These are phyloP conservation scores for Reticulitermes lucifugus DNA, from an alignment of 2,888 invertebrate genomes.

Conservation along the genomic window DNA sequence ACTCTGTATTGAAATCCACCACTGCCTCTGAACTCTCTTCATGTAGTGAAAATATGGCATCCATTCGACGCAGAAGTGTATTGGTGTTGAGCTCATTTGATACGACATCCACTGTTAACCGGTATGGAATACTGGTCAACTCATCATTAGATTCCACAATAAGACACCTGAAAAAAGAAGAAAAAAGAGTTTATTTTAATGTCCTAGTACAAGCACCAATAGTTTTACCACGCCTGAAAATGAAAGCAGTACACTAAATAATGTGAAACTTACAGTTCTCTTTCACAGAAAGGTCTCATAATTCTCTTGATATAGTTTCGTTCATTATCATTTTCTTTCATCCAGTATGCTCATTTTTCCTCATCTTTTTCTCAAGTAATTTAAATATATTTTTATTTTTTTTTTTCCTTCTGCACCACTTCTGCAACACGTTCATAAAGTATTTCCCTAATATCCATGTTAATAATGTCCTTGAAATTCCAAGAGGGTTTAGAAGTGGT, in stretches of 20 bases:
- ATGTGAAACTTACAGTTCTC: too few relatives aligned
- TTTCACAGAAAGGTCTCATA: too few relatives aligned
- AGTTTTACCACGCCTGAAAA: too few relatives aligned
- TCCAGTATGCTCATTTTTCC: too few relatives aligned
- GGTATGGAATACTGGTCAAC: conserved; percentile 67
- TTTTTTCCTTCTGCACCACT: too few relatives aligned
- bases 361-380: too few relatives aligned
- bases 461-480: not conserved
- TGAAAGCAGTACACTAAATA: too few relatives aligned
- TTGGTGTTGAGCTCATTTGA: conserved; percentile 60
- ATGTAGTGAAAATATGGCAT: conserved; percentile 59
- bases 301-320: too few relatives aligned
- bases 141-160: conserved; percentile 65
- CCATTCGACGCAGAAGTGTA: conserved; percentile 62
- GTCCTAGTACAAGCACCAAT: not conserved
- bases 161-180: conserved; percentile 64
- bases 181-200: not conserved
- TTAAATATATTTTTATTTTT: too few relatives aligned
- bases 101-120: conserved; percentile 66
- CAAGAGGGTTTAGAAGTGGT: too few relatives aligned
- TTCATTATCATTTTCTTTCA: too few relatives aligned
- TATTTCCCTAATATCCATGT: not conserved
- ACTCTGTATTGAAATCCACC: conserved; percentile 62
- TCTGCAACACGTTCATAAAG: too few relatives aligned
- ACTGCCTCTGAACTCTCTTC: conserved; percentile 57